A percentile compares a stretch with the other conserved stretches of the same genome.
Conservation (phyloP, 2,113 vertebrate genomes). For the Odocoileus virginianus region DNA sequence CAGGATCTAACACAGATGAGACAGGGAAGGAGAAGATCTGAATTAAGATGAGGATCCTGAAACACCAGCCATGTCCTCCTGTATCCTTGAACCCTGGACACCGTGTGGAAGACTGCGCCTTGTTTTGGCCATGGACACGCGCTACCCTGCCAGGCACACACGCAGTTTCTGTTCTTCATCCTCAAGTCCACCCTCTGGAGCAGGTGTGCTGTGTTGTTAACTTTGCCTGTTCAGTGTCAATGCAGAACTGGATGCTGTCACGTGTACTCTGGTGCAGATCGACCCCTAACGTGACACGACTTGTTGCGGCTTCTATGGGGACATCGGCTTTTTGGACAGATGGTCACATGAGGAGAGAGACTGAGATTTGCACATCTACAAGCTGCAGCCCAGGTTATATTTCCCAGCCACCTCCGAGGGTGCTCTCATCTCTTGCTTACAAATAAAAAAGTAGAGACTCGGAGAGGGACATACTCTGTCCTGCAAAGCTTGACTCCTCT, state of each 20-base stretch:
- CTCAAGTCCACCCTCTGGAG: too few species aligned
- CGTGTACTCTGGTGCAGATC: neutral
- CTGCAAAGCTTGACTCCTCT: neutral
- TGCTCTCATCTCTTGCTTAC: neutral
- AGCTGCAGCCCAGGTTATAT: rapidly evolving
- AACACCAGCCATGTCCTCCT: rapidly evolving
- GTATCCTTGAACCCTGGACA: neutral
- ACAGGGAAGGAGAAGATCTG: too few species aligned
- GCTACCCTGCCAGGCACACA: rapidly evolving
- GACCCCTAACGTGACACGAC: neutral
- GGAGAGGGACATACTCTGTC: too few species aligned
- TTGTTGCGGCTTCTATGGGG: neutral
- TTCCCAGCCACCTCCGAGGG: neutral
- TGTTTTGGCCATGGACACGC: neutral
- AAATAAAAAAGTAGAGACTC: neutral
- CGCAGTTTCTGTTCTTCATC: rapidly evolving
- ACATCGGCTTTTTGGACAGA: neutral
- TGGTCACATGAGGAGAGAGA: rapidly evolving
- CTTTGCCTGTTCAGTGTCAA: rapidly evolving
- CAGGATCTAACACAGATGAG: neutral
- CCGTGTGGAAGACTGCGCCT: rapidly evolving
- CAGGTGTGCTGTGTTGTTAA: too few species aligned
- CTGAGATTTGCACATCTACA: neutral
- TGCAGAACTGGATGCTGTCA: neutral
- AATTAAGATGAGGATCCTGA: neutral